Base-by-base conservation (phyloP, 2,113 vertebrate species). In the Boleophthalmus pectinirostris region DNA sequence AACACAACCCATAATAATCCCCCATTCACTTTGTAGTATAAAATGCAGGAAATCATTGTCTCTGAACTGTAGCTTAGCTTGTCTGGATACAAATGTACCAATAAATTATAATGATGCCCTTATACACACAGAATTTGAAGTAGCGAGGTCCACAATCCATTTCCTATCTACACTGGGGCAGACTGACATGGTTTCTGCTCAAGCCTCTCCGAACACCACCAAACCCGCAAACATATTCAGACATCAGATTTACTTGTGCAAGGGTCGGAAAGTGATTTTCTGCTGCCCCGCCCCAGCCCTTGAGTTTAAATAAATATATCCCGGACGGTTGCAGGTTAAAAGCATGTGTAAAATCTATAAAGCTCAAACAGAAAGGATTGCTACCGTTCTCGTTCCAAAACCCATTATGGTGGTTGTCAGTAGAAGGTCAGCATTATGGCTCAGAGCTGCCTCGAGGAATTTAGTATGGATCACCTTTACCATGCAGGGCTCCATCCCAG, bases 341-440 rank as follows among this genome's bases (percentile, higher is more conserved):
- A 72, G 73, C 68, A 38, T 49, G 35, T 43, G 35, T 51, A 38
- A 13, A 73, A 68, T 77, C 60, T 75, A 33, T 24, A 51, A 67
- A 70, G 68, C 78, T 86, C 69, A 84, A 89, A 83, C n/a, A 73
- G 47, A 70, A 74, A 79, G 77, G 85, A 79, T 16, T 70, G 69
- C 68, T 73, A 70, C 72, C 81, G 68, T 79, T 69, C 56, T 88
- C 85, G 77, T 88, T 79, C 81, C 80, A 87, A 84, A 91, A 81
- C 84, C 90, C 83, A 90, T 93, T 93, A 93, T 91, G 70, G 79
- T 45, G 71, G 77, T 89, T 92, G 89, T 87, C 88, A 89, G 85
- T 75, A 81, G 88, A 92, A 92, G 90, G 89, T 92, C 90, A 90
- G 69, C 75, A 46, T 72, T 80, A 70, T 83, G 84, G 76, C 83